A percentile compares a stretch with the other conserved stretches of the same genome.
These are phyloP conservation scores for Phocides pigmalion DNA, from an alignment of 1,140 invertebrate genomes.

Conservation along the genomic window DNA sequence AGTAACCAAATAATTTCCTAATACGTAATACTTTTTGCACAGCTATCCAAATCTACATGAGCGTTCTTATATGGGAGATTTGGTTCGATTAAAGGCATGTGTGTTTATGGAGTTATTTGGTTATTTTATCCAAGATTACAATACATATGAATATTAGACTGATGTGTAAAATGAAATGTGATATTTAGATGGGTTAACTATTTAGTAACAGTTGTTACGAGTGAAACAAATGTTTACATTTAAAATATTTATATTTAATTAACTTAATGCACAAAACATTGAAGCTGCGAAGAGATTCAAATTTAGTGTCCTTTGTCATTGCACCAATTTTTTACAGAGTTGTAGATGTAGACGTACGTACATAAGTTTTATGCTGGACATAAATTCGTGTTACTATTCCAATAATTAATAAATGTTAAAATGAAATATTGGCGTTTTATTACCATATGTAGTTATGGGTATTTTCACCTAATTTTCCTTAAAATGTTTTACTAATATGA, in stretches of 20 bases:
- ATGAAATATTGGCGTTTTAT: slow-evolving; percentile 25
- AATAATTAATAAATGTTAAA: slow-evolving; percentile 25
- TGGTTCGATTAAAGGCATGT: too few relatives aligned
- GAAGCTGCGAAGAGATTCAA: slow-evolving; percentile 8
- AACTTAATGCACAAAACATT: slow-evolving; percentile 19
- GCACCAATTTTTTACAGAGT: slow-evolving; percentile 22
- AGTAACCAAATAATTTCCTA: too few relatives aligned
- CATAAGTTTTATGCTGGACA: slow-evolving; percentile 29
- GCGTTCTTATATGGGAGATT: too few relatives aligned
- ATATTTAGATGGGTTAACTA: slow-evolving; percentile 57
- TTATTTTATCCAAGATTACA: background rate
- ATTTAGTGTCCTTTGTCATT: slow-evolving; percentile 12
- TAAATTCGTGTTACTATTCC: slow-evolving; percentile 25
- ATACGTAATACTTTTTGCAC: background rate
- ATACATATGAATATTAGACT: slow-evolving; percentile 50
- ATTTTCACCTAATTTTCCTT: background rate
- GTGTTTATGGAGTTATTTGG: background rate
- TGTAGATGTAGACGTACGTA: slow-evolving; percentile 5
- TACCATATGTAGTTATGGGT: background rate
- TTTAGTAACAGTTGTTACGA: slow-evolving; percentile 28
- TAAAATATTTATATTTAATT: slow-evolving; percentile 26
- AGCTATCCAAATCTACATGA: too few relatives aligned
- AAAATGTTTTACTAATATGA: too few relatives aligned
- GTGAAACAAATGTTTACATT: slow-evolving; percentile 25
- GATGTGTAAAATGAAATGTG: slow-evolving; percentile 70